Base-by-base conservation (phyloP, 2,113 vertebrate genomes). In the Parotia lawesii region DNA sequence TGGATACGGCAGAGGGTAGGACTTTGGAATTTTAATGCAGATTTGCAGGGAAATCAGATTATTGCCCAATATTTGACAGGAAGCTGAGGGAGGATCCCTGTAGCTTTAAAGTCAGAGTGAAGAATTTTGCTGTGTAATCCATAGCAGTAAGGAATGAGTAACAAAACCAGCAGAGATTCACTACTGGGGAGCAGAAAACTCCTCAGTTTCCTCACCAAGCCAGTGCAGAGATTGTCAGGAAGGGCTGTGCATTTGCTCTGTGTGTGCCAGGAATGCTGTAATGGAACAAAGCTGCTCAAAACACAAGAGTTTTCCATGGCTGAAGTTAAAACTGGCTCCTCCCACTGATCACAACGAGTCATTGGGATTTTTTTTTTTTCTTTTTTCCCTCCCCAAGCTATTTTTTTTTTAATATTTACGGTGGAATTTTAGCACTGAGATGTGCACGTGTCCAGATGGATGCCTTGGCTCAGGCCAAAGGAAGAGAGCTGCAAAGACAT, bases 11-110 rank as follows among this genome's bases (percentile, higher is more conserved):
- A 35, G 33, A 74, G 74, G 31, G 50, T 3, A 51, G 76, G 28
- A n/a, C 61, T 92, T 67, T 76, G 94, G 89, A 86, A 94, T 79
- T 48, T 72, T 51, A 80, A 90, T 85, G 67, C 79, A 56, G 75
- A 54, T 95, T 92, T 92, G 44, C 84, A 56, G 40, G 62, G 79
- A 86, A 88, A 94, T 85, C 87, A 90, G 89, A 44, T 94, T 51
- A 72, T 79, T 94, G 72, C 84, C 67, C 71, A 47, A 51, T 42
- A 29, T 58, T 64, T 50, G 75, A 64, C 21, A 62, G 79, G 66
- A 62, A 40, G 66, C 53, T 23, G 86, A 82, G 86, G 53, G 71
- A 85, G 40, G 58, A 69, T 93, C 61, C 62, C 76, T 4, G 21
- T 10, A 47, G 62, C 57, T 75, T 76, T 79, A 33, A 58, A 92